Base-by-base conservation (phyloP, 2,888 invertebrate species). In the Abscondita cerata region DNA sequence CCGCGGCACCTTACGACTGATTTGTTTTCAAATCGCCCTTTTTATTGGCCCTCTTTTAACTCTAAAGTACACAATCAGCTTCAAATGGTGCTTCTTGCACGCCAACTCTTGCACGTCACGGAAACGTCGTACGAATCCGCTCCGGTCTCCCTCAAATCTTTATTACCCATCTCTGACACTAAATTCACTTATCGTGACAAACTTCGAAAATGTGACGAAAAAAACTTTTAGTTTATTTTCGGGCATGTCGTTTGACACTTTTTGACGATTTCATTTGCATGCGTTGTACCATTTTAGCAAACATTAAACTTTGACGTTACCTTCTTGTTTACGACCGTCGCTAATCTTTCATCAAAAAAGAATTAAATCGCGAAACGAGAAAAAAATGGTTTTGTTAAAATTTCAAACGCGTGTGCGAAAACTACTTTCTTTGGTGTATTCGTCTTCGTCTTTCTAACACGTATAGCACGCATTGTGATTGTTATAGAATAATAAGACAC, bases 131-230 rank as follows among this genome's bases (percentile, higher is more conserved):
- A 60, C 62, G 60, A 65, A 66, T 68, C 55, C 55, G 61, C 59
- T 61, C 52, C 60, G 55, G 50, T 56, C 60, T 62, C 56, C 52
- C 57, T 40, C 57, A 63, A 44, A 71, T 71, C 71, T 71, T 70
- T 71, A 71, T 68, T 70, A 62, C 68, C 52, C 36, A 71, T 71
- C 71, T 65, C 64, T 62, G 62, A 64, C 65, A 67, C 67, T 71
- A 71, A 70, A 71, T 71, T 67, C 66, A 60, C 67, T 62, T 68
- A 62, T 63, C 69, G 68, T 67, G 69, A 69, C 55, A 62, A 62
- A 59, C 55, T 55, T 51, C 51, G 46, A 55, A 62, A 58, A 62
- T 54, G 58, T 59, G 58, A 58, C 58, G 50, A 62, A 62, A 62
- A 54, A 59, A 52, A 34, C 47, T 47, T 52, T 44, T 16, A 18